Percentiles rank a stretch among this genome's conserved stretches.
Conservation (phyloP, 2,113 vertebrate genomes). For the Gymnorhina tibicen region DNA sequence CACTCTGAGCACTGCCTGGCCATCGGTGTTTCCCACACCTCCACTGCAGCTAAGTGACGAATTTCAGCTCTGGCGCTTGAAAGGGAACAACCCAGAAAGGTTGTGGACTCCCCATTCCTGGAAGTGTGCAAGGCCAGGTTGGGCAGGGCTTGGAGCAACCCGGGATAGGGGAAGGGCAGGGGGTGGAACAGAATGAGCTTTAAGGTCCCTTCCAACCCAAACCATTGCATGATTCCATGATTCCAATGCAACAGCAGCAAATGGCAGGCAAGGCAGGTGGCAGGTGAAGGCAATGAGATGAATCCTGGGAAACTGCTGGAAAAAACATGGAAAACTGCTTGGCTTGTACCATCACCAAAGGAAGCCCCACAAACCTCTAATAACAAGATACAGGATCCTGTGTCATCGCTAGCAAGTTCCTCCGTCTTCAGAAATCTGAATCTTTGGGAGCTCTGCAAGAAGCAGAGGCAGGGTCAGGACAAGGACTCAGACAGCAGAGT, state of each 20-base stretch:
- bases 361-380: not conserved
- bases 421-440: not conserved
- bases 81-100: not conserved
- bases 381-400: not conserved
- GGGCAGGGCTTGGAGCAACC: not conserved
- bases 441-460: not conserved
- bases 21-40: accelerated
- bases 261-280: not conserved
- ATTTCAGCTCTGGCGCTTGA: accelerated
- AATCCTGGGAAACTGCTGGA: not conserved
- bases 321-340: not conserved
- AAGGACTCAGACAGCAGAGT: not conserved
- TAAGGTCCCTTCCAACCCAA: not conserved
- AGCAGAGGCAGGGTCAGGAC: not conserved
- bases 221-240: not conserved
- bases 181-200: not conserved
- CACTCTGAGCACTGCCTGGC: accelerated
- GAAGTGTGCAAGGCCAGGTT: not conserved
- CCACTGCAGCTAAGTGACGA: accelerated
- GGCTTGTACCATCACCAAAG: not conserved
- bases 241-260: not conserved
- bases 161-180: not conserved
- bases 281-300: not conserved
- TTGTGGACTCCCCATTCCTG: not conserved
- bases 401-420: not conserved